Evolutionary conservation across 1,140 invertebrate genomes (phyloP).

Genomic region (Drosophila auraria): DNA sequence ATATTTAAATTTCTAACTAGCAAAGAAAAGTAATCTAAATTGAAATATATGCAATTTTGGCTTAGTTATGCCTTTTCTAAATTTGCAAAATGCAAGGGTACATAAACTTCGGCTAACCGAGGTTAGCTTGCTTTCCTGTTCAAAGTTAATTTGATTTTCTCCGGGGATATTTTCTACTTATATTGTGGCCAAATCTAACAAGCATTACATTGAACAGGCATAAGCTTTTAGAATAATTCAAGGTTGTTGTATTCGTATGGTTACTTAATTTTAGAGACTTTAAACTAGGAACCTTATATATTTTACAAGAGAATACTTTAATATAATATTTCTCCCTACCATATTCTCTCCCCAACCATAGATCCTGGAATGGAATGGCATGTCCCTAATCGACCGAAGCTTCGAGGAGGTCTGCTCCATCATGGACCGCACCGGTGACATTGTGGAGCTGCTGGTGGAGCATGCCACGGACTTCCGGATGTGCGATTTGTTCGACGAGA

Average conservation of each 20-base stretch:
- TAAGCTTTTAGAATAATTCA: no score
- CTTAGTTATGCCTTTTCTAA: no score
- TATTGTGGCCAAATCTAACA: background rate
- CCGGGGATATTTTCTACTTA: background rate
- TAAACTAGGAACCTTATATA: no score
- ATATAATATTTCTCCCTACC: background rate
- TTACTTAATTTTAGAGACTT: background rate
- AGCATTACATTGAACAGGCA: background rate
- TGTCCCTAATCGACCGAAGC: slow-evolving; percentile 93
- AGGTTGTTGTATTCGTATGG: no score
- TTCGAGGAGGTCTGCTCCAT: slow-evolving; percentile 95
- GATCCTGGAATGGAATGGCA: slow-evolving; percentile 93
- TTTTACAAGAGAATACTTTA: background rate
- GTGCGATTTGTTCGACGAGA: slow-evolving; percentile 89
- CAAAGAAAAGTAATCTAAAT: no score
- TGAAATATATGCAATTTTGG: no score
- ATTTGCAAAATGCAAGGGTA: no score
- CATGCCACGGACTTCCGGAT: slow-evolving; percentile 90
- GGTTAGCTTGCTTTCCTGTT: background rate
- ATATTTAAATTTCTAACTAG: no score
- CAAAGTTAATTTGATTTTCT: slow-evolving; percentile 8
- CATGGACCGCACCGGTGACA: slow-evolving; percentile 92
- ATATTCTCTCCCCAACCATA: slow-evolving; percentile 54
- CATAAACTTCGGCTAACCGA: no score
- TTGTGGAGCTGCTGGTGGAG: slow-evolving; percentile 93